These are phyloP conservation scores for Ferrisia virgata DNA, from an alignment of 2,888 invertebrate species.

Conservation along the genomic window DNA sequence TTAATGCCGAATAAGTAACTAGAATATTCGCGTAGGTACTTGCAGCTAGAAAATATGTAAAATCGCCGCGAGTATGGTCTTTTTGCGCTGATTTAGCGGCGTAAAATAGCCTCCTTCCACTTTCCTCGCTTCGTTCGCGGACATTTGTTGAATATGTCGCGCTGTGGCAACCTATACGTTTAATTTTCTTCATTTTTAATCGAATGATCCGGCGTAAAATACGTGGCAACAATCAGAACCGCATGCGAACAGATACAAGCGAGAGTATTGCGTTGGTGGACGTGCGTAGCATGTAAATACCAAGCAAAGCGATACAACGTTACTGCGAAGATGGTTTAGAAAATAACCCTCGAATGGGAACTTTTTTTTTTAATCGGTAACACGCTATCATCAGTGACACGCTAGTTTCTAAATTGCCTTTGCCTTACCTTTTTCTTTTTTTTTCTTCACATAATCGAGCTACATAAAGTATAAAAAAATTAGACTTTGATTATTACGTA, in stretches of 20 bases:
- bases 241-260: not conserved
- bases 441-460: not conserved
- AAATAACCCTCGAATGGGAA: constrained; percentile 11
- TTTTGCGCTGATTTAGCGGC: not conserved
- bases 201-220: not conserved
- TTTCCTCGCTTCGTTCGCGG: too few relatives aligned
- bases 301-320: not conserved
- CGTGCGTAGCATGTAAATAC: not conserved
- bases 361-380: constrained; percentile 11
- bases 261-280: not conserved
- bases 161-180: not conserved
- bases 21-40: not conserved
- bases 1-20: constrained; percentile 15
- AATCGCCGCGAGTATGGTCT: not conserved
- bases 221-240: not conserved
- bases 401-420: constrained; percentile 11
- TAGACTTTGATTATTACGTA: not conserved
- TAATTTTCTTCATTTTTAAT: not conserved
- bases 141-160: not conserved
- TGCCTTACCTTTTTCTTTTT: not conserved
- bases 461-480: not conserved
- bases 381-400: constrained; percentile 21
- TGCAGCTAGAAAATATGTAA: not conserved
- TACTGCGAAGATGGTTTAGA: not conserved
- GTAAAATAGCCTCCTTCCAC: too few relatives aligned